Evolutionary conservation across 2,797 vertebrate species (phyloP), one percentile per base, ranked within the genome.

Genomic region (Heteromormyrus szaboi): DNA sequence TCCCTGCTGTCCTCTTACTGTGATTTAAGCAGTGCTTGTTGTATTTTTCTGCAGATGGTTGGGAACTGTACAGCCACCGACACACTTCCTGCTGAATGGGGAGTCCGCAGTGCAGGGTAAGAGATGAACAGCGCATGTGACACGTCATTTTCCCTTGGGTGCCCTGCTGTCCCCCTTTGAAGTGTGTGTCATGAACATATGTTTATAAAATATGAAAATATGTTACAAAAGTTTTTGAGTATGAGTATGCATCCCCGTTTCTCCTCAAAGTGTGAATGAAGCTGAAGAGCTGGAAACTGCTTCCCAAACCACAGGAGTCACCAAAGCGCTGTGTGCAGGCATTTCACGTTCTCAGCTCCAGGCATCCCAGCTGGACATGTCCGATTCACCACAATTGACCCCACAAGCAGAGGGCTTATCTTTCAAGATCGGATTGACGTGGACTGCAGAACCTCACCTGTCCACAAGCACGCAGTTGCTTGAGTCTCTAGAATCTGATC

Each of bases 91-190:
- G 89, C 89, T 86, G 90, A 93, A 88, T 84, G 90, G 88, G 89
- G 72, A 87, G 89, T 90, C 50, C 87, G 90, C 87, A 90, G 90
- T 85, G 90, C 19, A 90, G 89, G 91, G 94, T 95, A 92, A 94
- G 93, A 37, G 53, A 44, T 46, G 37, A 88, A 84, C 68, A 59
- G 25, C 12, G 41, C 46, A 62, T 56, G 3, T 86, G 50, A 86
- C 25, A 37, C 29, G 29, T 56, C 25, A 17, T 4, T 65, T 85
- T 88, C 44, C 44, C n/a, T 48, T 29, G 44, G 46, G n/a, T 54
- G 19, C 25, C 46, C 85, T 59, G 83, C 50, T 53, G 0, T 29
- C 11, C 79, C 44, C 25, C 17, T 84, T 65, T 85, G 88, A 65
- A 37, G 44, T 85, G 44, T 5, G 22, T 68, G 81, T 85, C 62